Conservation (phyloP, 1,140 invertebrate species). For the Mactra quadrangularis region DNA sequence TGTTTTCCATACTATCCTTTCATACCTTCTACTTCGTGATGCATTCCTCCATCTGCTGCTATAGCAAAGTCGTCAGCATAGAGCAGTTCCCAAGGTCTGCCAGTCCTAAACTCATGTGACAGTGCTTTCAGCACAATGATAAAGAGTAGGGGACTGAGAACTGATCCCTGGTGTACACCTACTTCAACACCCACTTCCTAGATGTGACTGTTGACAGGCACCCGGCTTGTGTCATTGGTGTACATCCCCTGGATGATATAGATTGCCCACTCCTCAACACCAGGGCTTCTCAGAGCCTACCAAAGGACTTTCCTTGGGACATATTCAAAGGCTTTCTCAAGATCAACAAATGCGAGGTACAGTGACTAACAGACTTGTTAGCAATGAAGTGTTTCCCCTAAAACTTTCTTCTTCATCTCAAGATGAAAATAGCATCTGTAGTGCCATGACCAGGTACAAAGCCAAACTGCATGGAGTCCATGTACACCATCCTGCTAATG, state of each 20-base stretch:
- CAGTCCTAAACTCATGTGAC: conserved; percentile 14
- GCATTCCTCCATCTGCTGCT: conserved; percentile 7
- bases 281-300: too few species aligned
- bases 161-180: too few species aligned
- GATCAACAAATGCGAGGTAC: conserved; percentile 16
- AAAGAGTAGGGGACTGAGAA: too few species aligned
- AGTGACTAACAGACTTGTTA: too few species aligned
- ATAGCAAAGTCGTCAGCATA: conserved; percentile 25
- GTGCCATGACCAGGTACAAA: conserved; percentile 34
- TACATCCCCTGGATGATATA: conserved; percentile 45
- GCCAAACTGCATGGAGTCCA: conserved; percentile 47
- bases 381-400: too few species aligned
- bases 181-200: conserved; percentile 9
- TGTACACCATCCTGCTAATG: conserved; percentile 20
- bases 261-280: too few species aligned
- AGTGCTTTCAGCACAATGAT: conserved; percentile 27
- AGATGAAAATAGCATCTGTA: conserved; percentile 48
- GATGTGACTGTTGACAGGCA: not conserved
- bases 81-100: conserved; percentile 27
- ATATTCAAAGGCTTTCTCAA: conserved; percentile 40
- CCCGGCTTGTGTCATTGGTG: not conserved
- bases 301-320: conserved; percentile 30
- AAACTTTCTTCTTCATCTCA: conserved; percentile 22
- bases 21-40: conserved; percentile 15
- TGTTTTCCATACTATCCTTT: conserved; percentile 28